Conservation (phyloP, 2,797 vertebrate species). For the Heterohyrax brucei region DNA sequence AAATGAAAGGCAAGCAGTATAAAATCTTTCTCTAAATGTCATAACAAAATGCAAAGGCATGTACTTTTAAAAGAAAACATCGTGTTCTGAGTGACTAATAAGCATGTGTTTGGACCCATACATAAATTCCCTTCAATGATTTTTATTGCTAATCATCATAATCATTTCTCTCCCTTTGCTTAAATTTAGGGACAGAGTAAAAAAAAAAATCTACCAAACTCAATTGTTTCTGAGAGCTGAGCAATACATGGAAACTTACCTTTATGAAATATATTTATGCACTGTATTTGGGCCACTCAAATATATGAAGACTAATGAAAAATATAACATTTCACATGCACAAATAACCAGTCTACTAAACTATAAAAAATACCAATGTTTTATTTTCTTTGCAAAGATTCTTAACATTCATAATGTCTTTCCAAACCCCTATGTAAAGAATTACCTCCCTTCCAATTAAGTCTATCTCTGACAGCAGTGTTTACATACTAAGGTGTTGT, state of each 20-base stretch:
- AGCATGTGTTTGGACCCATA: not conserved
- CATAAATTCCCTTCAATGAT: not conserved
- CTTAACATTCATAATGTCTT: slow-evolving; percentile 49
- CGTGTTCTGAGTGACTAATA: not conserved
- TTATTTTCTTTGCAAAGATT: slow-evolving; percentile 1
- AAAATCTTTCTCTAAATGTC: slow-evolving; percentile 14
- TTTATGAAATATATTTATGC: slow-evolving; percentile 14
- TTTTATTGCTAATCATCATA: not conserved
- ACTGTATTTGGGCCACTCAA: slow-evolving; percentile 42
- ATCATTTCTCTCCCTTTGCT: slow-evolving; percentile 18
- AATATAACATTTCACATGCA: slow-evolving; percentile 55
- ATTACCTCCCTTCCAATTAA: slow-evolving; percentile 75
- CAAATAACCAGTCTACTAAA: slow-evolving; percentile 66
- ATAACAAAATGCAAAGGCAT: slow-evolving; percentile 14
- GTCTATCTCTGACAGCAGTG: slow-evolving; percentile 74
- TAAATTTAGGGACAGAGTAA: slow-evolving; percentile 57
- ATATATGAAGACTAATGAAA: slow-evolving; percentile 76
- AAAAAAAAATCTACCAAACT: not conserved
- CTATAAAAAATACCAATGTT: slow-evolving; percentile 37
- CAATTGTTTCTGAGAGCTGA: not conserved
- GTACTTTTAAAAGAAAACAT: slow-evolving; percentile 35
- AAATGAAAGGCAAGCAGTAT: slow-evolving; percentile 10
- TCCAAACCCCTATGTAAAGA: slow-evolving; percentile 39
- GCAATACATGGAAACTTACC: not conserved
- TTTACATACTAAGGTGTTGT: slow-evolving; percentile 72